A percentile compares a stretch with the other conserved stretches of the same genome.
Conservation (phyloP, 2,797 vertebrate genomes). For the Euthynnus affinis region DNA sequence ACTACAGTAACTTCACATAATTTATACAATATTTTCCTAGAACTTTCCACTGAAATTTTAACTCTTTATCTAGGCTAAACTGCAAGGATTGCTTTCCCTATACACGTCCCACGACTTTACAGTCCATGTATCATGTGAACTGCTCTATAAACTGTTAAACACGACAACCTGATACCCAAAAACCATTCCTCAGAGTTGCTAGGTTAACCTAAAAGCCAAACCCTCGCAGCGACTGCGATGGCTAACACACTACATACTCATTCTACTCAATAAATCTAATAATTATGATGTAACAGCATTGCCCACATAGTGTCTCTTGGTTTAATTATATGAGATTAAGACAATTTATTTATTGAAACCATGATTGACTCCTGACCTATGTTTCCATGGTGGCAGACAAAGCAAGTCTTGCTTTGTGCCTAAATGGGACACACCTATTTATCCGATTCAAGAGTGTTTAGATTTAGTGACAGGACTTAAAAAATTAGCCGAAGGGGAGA, state of each 20-base stretch:
- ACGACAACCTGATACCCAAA: conserved; percentile 9
- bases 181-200: conserved; percentile 31
- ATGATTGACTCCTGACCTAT: conserved; percentile 16
- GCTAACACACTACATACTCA: not conserved
- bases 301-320: no score
- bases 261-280: conserved; percentile 2
- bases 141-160: conserved; percentile 18
- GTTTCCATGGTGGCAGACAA: conserved; percentile 1
- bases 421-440: not conserved
- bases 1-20: not conserved
- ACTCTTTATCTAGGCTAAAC: not conserved
- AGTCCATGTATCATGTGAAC: conserved; percentile 7
- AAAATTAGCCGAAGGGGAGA: conserved; percentile 33
- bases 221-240: not conserved
- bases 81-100: conserved; percentile 3
- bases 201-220: conserved; percentile 14
- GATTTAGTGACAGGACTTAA: conserved; percentile 11
- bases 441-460: conserved; percentile 6
- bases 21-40: not conserved
- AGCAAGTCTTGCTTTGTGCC: not conserved
- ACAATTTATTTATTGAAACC: not conserved
- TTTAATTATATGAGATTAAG: not conserved
- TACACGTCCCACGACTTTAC: not conserved
- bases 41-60: conserved; percentile 1
- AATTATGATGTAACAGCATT: not conserved